Evolutionary conservation across 2,797 vertebrate species (phyloP).

Genomic region (Sebastes vulpes): DNA sequence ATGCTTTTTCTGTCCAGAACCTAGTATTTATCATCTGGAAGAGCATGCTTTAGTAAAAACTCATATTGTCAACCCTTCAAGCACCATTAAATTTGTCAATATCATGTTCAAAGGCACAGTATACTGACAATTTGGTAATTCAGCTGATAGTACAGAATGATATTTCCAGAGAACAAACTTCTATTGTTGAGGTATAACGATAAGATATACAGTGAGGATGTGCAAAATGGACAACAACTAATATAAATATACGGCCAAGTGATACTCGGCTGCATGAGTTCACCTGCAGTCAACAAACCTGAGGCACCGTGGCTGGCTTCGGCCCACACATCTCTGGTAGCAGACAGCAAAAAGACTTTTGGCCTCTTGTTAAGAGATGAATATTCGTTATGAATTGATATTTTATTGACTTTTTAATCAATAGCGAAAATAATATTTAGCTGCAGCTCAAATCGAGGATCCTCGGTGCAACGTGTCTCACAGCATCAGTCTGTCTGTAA

Average conservation of each 20-base stretch:
- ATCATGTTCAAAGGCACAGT: no score
- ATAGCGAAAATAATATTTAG: neutral
- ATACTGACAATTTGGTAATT: neutral
- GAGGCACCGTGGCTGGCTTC: neutral
- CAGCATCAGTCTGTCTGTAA: constrained; percentile 1
- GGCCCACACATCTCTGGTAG: neutral
- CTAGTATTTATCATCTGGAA: neutral
- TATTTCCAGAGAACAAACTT: neutral
- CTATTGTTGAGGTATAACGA: neutral
- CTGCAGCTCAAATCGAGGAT: neutral
- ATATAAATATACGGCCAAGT: neutral
- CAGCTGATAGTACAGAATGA: neutral
- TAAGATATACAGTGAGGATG: neutral
- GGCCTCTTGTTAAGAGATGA: neutral
- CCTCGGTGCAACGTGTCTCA: neutral
- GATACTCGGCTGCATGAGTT: neutral
- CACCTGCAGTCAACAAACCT: neutral
- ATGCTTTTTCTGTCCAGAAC: neutral
- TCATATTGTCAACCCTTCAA: neutral
- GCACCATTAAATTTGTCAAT: neutral
- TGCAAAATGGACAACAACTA: neutral
- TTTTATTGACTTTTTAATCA: neutral
- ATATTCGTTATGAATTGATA: neutral
- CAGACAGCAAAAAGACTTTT: neutral
- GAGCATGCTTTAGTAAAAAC: neutral